phyloP scores from a whole-genome alignment of 2,797 vertebrate genomes.

The Acomys russatus region DNA sequence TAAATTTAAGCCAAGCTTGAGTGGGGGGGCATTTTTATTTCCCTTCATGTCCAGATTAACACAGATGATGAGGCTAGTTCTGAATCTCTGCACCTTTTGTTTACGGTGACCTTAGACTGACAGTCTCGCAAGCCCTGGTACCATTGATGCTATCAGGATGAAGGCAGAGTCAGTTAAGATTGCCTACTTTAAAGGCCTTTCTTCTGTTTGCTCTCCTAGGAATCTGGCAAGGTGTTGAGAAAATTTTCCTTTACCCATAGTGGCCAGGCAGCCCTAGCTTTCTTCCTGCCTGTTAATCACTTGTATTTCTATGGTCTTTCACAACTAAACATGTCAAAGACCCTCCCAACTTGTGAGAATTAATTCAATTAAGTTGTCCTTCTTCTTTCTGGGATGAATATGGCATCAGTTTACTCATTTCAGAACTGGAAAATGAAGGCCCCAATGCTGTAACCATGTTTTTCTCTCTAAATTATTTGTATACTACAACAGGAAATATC shows the following conservation, averaged over 20 bases:
- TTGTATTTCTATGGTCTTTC: constrained; percentile 70
- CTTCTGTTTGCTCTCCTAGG: background rate
- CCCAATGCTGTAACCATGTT: constrained; percentile 5
- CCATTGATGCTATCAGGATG: background rate
- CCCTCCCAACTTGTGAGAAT: constrained; percentile 15
- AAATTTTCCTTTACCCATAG: constrained; percentile 36
- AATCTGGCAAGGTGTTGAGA: constrained; percentile 9
- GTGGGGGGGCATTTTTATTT: background rate
- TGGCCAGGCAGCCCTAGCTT: background rate
- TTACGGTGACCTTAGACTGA: background rate
- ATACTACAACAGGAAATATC: background rate
- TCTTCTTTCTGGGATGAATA: constrained; percentile 2
- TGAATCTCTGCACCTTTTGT: background rate
- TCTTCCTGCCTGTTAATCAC: constrained; percentile 50
- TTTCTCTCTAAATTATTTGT: constrained; percentile 23
- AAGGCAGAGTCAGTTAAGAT: background rate
- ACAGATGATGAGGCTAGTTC: background rate
- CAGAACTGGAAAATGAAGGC: constrained; percentile 45
- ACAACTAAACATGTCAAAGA: constrained; percentile 57
- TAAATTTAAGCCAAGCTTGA: background rate
- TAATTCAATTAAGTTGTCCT: constrained; percentile 60
- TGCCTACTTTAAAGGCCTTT: background rate
- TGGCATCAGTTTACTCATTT: constrained; percentile 59
- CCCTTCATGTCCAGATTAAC: background rate
- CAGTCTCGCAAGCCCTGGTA: background rate